Base-by-base conservation (phyloP, 2,797 vertebrate species). In the Distichodus sexfasciatus region DNA sequence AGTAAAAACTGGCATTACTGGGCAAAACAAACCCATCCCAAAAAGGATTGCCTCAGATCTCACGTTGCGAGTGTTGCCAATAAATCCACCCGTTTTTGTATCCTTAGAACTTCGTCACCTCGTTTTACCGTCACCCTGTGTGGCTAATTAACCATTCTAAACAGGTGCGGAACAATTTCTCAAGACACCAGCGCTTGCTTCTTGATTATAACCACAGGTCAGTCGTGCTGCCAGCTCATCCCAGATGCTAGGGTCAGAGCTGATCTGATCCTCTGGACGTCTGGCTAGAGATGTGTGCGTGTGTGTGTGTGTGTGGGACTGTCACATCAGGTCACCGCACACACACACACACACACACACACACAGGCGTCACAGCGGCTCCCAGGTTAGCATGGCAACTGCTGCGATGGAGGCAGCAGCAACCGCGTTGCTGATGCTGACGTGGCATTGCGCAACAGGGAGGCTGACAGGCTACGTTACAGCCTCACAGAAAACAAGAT, bases 351-450 rank as follows among this genome's bases (percentile, higher is more conserved):
- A n/a, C n/a, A n/a, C n/a, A n/a, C n/a, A n/a, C n/a, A n/a, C n/a
- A n/a, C n/a, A n/a, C n/a, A n/a, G n/a, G 31, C 41, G 29, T 54
- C 62, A 74, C 46, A 54, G 48, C 44, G 47, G 69, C 38, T 53
- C 68, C 62, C 61, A 41, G 69, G 76, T 83, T 79, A 51, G 75
- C 79, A 83, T 62, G 75, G 69, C 77, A 81, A 83, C 81, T 47
- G 66, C 24, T 43, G 33, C 28, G 17, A 24, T 36, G 29, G 33
- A 33, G 43, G 65, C 58, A 60, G 60, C 47, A 44, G 66, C 8
- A 2, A 55, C 46, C 70, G 60, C 63, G 62, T 66, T n/a, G 70
- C 24, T 29, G 44, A 47, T 36, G 54, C 40, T 76, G 71, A 77
- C 58, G 59, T 72, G 55, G 69, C 23, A 60, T 21, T 58, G 40